Evolutionary conservation across 2,113 vertebrate species (phyloP).

Genomic region (Puntigrus tetrazona): DNA sequence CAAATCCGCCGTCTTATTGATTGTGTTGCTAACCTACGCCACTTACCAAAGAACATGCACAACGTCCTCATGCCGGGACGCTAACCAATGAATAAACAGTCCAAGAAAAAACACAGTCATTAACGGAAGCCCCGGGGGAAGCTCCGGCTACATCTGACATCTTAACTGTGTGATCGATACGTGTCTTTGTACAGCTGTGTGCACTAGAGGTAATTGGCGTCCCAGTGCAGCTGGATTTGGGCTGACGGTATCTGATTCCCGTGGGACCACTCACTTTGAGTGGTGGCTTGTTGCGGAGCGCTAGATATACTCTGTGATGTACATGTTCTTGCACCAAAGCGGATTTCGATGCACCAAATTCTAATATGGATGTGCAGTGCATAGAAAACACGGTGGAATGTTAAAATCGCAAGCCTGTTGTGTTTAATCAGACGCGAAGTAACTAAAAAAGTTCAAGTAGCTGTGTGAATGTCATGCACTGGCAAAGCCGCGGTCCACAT

Average conservation of each 20-base stretch:
- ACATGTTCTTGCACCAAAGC: slow-evolving; percentile 14
- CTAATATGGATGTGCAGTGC: background rate
- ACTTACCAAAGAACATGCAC: slow-evolving; percentile 44
- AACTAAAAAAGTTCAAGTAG: background rate
- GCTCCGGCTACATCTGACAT: slow-evolving; percentile 37
- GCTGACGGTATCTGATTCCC: slow-evolving; percentile 7
- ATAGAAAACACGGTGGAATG: background rate
- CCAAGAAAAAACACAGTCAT: slow-evolving; percentile 23
- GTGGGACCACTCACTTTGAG: slow-evolving; percentile 26
- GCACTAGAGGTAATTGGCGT: slow-evolving; percentile 50
- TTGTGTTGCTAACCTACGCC: slow-evolving; percentile 52
- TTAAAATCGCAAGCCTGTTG: background rate
- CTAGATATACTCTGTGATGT: slow-evolving; percentile 34
- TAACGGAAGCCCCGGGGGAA: slow-evolving; percentile 41
- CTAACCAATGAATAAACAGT: slow-evolving; percentile 55
- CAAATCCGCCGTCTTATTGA: slow-evolving; percentile 40
- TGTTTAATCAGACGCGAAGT: background rate
- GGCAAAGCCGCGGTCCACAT: background rate
- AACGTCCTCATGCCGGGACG: slow-evolving; percentile 33
- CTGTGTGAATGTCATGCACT: background rate
- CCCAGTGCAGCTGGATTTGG: slow-evolving; percentile 13
- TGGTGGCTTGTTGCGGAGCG: background rate
- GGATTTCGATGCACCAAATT: background rate
- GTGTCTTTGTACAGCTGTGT: slow-evolving; percentile 38
- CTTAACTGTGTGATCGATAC: slow-evolving; percentile 53